Evolutionary conservation across 1,140 invertebrate genomes (phyloP).

Genomic region (Pemphigus obesinymphae): DNA sequence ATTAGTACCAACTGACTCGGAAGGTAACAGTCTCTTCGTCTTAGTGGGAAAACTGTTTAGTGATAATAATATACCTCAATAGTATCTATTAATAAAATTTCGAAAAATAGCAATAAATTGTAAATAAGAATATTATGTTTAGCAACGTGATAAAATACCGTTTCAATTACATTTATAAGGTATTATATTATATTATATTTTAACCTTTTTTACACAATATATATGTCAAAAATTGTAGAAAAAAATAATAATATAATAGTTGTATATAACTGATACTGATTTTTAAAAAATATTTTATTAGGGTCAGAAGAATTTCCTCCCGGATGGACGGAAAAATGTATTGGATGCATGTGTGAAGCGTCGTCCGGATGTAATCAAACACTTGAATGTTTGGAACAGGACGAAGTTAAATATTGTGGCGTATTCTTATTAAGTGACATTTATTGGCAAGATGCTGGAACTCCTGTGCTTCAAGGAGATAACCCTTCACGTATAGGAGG

Average conservation of each 20-base stretch:
- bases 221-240: too few relatives aligned
- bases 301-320: constrained; percentile 33
- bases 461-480: constrained; percentile 45
- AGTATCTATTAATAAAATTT: too few relatives aligned
- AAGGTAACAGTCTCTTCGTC: background rate
- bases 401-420: constrained; percentile 45
- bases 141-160: background rate
- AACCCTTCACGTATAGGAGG: constrained; percentile 43
- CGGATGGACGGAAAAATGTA: constrained; percentile 47
- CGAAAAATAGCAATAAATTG: too few relatives aligned
- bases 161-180: background rate
- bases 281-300: too few relatives aligned
- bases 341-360: constrained; percentile 48
- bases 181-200: too few relatives aligned
- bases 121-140: too few relatives aligned
- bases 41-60: background rate
- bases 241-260: too few relatives aligned
- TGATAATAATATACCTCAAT: too few relatives aligned
- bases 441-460: constrained; percentile 48
- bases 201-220: too few relatives aligned
- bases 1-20: background rate
- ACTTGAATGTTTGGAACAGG: constrained; percentile 44
- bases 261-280: too few relatives aligned
- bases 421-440: constrained; percentile 46
- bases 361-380: constrained; percentile 48